Evolutionary conservation across 2,113 vertebrate genomes (phyloP), one percentile per base, ranked within the genome.

Genomic region (Mellivora capensis): DNA sequence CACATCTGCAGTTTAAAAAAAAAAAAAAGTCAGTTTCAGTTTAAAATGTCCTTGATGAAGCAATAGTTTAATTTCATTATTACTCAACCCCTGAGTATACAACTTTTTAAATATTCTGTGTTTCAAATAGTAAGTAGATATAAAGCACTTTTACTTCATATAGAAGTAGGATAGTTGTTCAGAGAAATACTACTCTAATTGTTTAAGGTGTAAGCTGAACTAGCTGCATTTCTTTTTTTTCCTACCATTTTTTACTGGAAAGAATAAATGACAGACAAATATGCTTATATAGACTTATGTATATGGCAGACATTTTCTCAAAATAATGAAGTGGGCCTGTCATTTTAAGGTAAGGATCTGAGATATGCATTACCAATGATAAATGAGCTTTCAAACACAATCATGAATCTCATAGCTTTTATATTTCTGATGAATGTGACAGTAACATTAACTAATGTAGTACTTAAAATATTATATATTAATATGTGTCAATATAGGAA

Each of bases 61-160:
- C 61, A 91, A 91, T 91, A 87, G 64, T 79, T 67, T 71, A 71
- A 87, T 72, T 95, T 87, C 42, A 87, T 91, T 91, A 71, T 77
- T 84, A 93, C n/a, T n/a, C 34, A 34, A 69, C 12, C 61, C n/a
- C 23, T 74, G 23, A 92, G 5, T 44, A 57, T 54, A 83, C 10
- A 76, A 83, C 25, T 64, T 76, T 71, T 37, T 29, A 64, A 87
- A 96, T 42, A 42, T 42, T 49, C 57, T 80, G 27, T 37, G 44
- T 62, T 83, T 88, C 57, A 96, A 64, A 74, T 31, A 76, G 47
- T 92, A 64, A 67, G 57, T 88, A 57, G 10, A 71, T 18, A 64
- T 64, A 54, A 93, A 67, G n/a, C 47, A 87, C 42, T 93, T 52
- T 52, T 62, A 12, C 18, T 27, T 10, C 23, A 52, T 34, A 18